Evolutionary conservation across 2,797 vertebrate genomes (phyloP), one percentile per base, ranked within the genome.

Genomic region (Lacerta bilineata): DNA sequence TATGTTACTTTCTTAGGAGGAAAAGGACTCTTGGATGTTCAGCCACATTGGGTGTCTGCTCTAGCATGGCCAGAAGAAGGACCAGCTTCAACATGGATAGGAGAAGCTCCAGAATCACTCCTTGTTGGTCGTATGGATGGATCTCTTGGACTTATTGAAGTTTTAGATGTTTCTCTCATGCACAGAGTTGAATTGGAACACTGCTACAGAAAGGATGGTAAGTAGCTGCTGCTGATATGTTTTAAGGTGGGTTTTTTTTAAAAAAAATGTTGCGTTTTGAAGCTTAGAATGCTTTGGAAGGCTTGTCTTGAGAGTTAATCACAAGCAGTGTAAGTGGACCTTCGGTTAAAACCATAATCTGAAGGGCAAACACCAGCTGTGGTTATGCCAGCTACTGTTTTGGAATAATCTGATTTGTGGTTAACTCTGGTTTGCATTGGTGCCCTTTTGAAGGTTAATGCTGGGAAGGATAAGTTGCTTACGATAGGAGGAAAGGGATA

Each of bases 1-100:
- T 59, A 41, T 46, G 91, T 83, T 86, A 83, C 83, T n/a, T 50
- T 76, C 39, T 74, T 90, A 99, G 99, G 98, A 82, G 99, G 98
- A 84, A 99, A 98, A 92, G 98, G 98, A 50, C 96, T 98, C 18
- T 91, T 99, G 93, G 99, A 98, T 87, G 93, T 98, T 90, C 99
- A 99, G 94, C 98, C 99, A 88, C 98, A 99, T 90, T 99, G 98
- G 98, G 98, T 99, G 7, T 99, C 99, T 15, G 98, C 98, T 10
- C 93, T 99, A 78, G 95, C 98, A 2, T 99, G 98, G 98, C 98
- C 99, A 0, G 97, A 98, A 91, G 97, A 98, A 87, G 98, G 98
- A 86, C 97, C 97, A 0, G 91, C 96, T 90, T 94, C 97, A 68
- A 72, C 97, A 76, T 98, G 98, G 98, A 96, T 97, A 1, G 98